phyloP scores from a whole-genome alignment of 2,113 vertebrate genomes.

The Myrmophylax atrothorax region DNA sequence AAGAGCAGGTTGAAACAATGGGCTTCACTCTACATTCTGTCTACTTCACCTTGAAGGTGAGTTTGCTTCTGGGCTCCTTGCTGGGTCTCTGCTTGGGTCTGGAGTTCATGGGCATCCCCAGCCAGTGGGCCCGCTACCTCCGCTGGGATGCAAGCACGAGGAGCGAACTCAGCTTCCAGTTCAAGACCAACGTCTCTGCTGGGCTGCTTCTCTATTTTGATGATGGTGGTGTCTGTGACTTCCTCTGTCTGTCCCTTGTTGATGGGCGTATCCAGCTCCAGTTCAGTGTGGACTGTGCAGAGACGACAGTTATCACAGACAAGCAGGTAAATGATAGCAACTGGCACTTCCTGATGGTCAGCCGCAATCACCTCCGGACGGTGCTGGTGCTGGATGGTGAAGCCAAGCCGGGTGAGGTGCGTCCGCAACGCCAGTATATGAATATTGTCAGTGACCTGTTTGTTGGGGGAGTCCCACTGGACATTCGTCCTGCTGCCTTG shows the following conservation, averaged over 20 bases:
- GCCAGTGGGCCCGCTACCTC: constrained; percentile 95
- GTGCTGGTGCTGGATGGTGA: constrained; percentile 87
- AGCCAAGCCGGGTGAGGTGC: constrained; percentile 84
- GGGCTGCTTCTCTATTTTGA: constrained; percentile 95
- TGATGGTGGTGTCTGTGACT: constrained; percentile 94
- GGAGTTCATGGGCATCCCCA: constrained; percentile 92
- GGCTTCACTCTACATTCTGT: constrained; percentile 79
- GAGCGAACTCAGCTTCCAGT: constrained; percentile 93
- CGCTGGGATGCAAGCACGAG: constrained; percentile 95
- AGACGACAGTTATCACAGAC: constrained; percentile 83
- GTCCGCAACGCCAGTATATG: constrained; percentile 90
- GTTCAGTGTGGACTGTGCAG: constrained; percentile 93
- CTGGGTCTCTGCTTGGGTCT: constrained; percentile 85
- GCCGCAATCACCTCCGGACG: constrained; percentile 86
- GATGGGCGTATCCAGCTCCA: constrained; percentile 87
- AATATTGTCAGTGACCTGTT: constrained; percentile 96
- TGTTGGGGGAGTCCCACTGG: constrained; percentile 88
- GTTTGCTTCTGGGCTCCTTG: constrained; percentile 84
- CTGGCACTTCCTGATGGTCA: constrained; percentile 92
- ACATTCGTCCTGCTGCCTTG: constrained; percentile 88
- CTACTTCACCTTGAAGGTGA: constrained; percentile 79
- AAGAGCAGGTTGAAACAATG: constrained; percentile 69
- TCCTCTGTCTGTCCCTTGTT: constrained; percentile 86
- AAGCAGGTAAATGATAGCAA: constrained; percentile 89
- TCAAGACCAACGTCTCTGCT: constrained; percentile 90